These are phyloP conservation scores for Cerceris rybyensis DNA, from an alignment of 2,888 invertebrate genomes.

Conservation along the genomic window DNA sequence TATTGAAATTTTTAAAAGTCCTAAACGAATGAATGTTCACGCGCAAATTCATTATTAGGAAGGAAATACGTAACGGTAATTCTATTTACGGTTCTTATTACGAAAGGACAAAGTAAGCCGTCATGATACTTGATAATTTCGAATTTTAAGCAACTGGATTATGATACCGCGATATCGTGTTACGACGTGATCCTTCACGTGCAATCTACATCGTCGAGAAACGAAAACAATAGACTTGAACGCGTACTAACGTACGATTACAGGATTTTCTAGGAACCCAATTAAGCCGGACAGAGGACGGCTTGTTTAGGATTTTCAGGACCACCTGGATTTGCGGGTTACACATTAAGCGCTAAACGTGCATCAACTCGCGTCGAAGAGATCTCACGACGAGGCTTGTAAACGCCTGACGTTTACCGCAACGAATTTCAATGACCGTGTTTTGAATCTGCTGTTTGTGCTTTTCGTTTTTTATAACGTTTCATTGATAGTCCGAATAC, in stretches of 20 bases:
- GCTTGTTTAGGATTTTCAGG: constrained; percentile 57
- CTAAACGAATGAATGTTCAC: no score
- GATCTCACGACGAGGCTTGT: constrained; percentile 37
- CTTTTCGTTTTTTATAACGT: no score
- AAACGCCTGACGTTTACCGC: constrained; percentile 23
- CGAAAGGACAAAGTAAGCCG: not conserved
- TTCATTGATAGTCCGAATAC: no score
- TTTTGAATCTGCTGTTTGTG: no score
- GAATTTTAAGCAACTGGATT: not conserved
- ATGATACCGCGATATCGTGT: not conserved
- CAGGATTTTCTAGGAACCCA: constrained; percentile 51
- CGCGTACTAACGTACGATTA: constrained; percentile 39
- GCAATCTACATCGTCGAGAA: constrained; percentile 1
- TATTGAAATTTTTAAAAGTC: no score
- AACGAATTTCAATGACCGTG: not conserved
- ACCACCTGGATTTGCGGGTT: constrained; percentile 45
- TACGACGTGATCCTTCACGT: constrained; percentile 2
- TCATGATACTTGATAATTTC: not conserved
- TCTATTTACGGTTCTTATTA: not conserved
- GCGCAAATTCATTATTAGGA: no score
- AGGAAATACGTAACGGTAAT: no score
- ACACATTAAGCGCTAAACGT: constrained; percentile 51
- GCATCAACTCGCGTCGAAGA: constrained; percentile 38
- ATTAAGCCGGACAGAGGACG: constrained; percentile 49
- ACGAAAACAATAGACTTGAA: constrained; percentile 35